Conservation (phyloP, 2,113 vertebrate species). For the Fukomys damarensis region DNA sequence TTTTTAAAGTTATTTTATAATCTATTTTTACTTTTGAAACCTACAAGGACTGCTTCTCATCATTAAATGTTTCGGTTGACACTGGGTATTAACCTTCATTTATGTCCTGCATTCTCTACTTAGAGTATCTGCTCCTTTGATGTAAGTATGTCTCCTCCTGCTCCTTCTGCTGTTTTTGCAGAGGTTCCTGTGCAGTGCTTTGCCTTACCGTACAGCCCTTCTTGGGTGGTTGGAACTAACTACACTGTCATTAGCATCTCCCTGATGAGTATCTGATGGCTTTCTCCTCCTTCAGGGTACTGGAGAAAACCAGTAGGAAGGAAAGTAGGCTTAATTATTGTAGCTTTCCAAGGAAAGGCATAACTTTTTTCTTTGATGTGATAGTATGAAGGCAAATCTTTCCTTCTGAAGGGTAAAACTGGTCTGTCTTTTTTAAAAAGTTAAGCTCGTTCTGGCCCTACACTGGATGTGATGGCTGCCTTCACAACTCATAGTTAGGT, state of each 20-base stretch:
- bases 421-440: not conserved
- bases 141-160: conserved; percentile 76
- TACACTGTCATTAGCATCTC: not conserved
- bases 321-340: conserved; percentile 35
- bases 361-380: not conserved
- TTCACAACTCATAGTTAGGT: not conserved
- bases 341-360: not conserved
- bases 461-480: not conserved
- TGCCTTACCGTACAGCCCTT: not conserved
- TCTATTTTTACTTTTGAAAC: not conserved
- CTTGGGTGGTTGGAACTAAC: conserved; percentile 15
- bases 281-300: too few species aligned
- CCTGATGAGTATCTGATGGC: not conserved
- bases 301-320: not conserved
- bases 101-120: conserved; percentile 52
- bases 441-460: not conserved
- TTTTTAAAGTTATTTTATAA: not conserved
- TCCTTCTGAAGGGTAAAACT: not conserved
- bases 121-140: conserved; percentile 71
- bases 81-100: conserved; percentile 31
- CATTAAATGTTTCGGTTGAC: conserved; percentile 12
- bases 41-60: not conserved
- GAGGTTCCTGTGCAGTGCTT: not conserved
- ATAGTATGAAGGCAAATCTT: not conserved
- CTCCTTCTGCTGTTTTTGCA: not conserved